phyloP scores from a whole-genome alignment of 2,797 vertebrate species.

The Eulemur mongoz region DNA sequence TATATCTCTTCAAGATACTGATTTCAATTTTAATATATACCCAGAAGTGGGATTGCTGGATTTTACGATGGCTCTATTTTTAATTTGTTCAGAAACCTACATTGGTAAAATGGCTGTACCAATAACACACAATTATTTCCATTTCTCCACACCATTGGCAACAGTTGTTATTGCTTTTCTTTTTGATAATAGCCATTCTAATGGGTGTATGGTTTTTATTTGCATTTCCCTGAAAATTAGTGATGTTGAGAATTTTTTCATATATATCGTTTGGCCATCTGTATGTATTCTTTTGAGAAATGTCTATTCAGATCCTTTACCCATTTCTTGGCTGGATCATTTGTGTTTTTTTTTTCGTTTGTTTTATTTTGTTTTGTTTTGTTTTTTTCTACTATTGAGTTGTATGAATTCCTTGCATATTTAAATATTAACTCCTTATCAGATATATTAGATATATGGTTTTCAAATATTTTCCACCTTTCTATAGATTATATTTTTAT shows the following conservation, averaged over 20 bases:
- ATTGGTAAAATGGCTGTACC: background rate
- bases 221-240: background rate
- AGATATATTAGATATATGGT: background rate
- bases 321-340: background rate
- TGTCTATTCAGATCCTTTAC: background rate
- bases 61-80: background rate
- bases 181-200: background rate
- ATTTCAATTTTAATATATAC: background rate
- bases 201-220: background rate
- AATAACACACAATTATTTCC: rapidly evolving
- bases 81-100: background rate
- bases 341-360: too few relatives aligned
- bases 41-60: background rate
- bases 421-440: background rate
- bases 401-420: background rate
- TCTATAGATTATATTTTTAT: background rate
- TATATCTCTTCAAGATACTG: background rate
- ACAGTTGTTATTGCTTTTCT: background rate
- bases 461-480: background rate
- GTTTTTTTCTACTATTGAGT: background rate
- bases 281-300: background rate
- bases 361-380: too few relatives aligned
- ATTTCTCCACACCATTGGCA: background rate
- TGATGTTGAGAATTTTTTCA: background rate
- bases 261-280: background rate